A percentile compares a stretch with the other conserved stretches of the same genome.
Evolutionary conservation across 1,140 invertebrate genomes (phyloP).

Genomic region (Lordiphosa clarofinis): DNA sequence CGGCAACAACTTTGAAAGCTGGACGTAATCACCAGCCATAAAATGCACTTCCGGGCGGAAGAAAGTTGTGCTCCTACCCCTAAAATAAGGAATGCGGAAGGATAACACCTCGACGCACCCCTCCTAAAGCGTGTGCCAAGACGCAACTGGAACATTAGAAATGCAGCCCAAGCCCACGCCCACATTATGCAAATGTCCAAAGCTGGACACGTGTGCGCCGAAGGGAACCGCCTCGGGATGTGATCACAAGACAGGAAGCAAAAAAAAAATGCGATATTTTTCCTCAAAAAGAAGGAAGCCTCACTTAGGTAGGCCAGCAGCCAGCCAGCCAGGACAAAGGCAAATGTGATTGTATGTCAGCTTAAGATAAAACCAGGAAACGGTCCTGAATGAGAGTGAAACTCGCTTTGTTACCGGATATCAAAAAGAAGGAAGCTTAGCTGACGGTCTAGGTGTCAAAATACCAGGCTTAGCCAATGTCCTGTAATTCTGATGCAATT

Average conservation of each 20-base stretch:
- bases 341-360: conserved; percentile 75
- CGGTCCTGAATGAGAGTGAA: conserved; percentile 41
- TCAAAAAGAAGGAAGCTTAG: conserved; percentile 54
- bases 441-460: conserved; percentile 70
- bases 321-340: conserved; percentile 55
- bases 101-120: conserved; percentile 10
- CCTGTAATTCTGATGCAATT: conserved; percentile 72
- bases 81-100: conserved; percentile 3
- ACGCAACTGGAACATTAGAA: conserved; percentile 19
- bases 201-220: conserved; percentile 51
- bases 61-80: conserved; percentile 33
- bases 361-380: conserved; percentile 74
- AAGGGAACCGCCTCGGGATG: conserved; percentile 23
- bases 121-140: conserved; percentile 49
- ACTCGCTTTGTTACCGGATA: conserved; percentile 62
- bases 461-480: conserved; percentile 77
- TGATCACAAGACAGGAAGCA: conserved; percentile 40
- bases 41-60: conserved; percentile 71
- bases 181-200: conserved; percentile 49
- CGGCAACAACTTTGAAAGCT: conserved; percentile 33
- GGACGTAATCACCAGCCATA: conserved; percentile 57
- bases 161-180: conserved; percentile 49
- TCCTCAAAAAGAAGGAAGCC: conserved; percentile 35
- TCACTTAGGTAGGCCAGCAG: conserved; percentile 24
- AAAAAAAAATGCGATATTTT: conserved; percentile 43